phyloP scores from a whole-genome alignment of 37 sponge, comb jelly and placozoan genomes.

The Hormiphora californensis region DNA sequence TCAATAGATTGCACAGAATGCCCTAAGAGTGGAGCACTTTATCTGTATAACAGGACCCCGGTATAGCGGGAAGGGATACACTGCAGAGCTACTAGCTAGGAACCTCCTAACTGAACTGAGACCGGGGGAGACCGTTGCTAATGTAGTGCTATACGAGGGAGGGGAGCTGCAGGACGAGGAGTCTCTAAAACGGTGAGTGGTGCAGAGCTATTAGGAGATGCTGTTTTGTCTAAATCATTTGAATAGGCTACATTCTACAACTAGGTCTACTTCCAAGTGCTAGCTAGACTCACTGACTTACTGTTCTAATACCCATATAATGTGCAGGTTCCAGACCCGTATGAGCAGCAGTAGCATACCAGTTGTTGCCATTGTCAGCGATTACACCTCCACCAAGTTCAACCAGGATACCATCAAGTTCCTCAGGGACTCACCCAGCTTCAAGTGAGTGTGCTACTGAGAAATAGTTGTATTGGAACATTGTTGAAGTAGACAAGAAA shows the following conservation, averaged over 20 bases:
- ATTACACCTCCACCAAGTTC: neutral
- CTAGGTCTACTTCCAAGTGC: no score
- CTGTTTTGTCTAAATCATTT: no score
- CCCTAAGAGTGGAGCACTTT: neutral
- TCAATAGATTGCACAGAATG: neutral
- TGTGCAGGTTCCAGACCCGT: neutral
- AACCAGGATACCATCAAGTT: neutral
- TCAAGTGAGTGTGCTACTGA: no score
- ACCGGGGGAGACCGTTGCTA: neutral
- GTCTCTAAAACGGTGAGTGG: neutral
- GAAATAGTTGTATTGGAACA: no score
- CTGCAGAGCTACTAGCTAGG: neutral
- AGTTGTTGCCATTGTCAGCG: neutral
- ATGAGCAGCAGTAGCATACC: neutral
- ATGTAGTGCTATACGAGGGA: neutral
- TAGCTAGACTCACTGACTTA: no score
- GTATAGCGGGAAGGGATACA: neutral
- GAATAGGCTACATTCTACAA: no score
- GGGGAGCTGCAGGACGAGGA: neutral
- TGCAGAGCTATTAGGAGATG: no score
- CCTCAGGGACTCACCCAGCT: neutral
- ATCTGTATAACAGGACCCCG: neutral
- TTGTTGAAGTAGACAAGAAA: no score
- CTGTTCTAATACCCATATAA: no score
- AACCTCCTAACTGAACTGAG: neutral